These are phyloP conservation scores for Emydocephalus ijimae DNA, from an alignment of 2,113 vertebrate genomes.

Conservation along the genomic window DNA sequence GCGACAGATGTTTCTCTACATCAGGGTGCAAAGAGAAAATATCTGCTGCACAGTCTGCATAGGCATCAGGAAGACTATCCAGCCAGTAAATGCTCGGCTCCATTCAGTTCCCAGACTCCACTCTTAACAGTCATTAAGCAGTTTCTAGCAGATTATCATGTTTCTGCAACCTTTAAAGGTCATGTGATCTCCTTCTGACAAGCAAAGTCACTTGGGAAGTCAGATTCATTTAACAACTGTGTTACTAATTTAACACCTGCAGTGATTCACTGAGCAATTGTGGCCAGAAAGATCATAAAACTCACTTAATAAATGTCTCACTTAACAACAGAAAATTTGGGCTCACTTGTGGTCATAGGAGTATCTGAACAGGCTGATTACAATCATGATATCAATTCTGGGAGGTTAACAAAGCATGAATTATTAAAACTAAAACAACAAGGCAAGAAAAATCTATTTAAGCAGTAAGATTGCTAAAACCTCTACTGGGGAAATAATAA, in stretches of 20 bases:
- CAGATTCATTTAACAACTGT: not conserved
- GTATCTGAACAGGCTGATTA: not conserved
- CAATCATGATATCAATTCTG: not conserved
- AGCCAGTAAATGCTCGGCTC: not conserved
- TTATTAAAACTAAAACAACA: not conserved
- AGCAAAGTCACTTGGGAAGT: not conserved
- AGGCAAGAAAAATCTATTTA: not conserved
- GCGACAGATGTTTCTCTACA: not conserved
- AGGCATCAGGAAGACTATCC: not conserved
- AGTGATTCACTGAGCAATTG: not conserved
- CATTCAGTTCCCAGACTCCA: not conserved
- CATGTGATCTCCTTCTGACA: not conserved
- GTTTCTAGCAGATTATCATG: too few species aligned
- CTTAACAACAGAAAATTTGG: not conserved
- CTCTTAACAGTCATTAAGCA: too few species aligned
- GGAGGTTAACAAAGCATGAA: not conserved
- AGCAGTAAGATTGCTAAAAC: not conserved
- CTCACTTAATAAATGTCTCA: not conserved
- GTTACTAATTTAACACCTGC: not conserved
- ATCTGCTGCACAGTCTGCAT: not conserved
- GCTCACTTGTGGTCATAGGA: not conserved
- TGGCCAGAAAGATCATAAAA: not conserved
- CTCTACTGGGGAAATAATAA: not conserved
- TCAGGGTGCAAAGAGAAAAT: not conserved
- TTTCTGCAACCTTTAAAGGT: too few species aligned